Conservation (phyloP, 2,888 invertebrate genomes). For the Caenorhabditis sinica region DNA sequence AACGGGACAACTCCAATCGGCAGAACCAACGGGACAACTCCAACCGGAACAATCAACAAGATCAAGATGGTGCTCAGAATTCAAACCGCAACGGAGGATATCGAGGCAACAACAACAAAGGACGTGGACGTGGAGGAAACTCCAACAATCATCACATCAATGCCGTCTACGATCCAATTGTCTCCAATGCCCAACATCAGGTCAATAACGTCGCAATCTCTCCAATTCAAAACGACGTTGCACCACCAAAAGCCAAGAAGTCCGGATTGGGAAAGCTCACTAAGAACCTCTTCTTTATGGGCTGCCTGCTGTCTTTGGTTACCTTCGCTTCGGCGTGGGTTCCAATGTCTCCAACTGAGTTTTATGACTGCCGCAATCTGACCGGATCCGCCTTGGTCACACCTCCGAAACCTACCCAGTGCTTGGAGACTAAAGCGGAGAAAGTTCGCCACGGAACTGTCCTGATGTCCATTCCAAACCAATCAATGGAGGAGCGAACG, state of each 20-base stretch:
- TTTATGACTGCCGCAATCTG: neutral
- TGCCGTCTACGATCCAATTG: neutral
- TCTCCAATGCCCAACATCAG: neutral
- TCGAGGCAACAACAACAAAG: neutral
- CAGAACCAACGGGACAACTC: neutral
- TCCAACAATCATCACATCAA: too few relatives aligned
- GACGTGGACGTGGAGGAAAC: neutral
- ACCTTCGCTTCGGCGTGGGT: neutral
- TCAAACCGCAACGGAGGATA: too few relatives aligned
- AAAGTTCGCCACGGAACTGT: neutral
- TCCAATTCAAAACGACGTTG: too few relatives aligned
- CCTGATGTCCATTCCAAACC: constrained; percentile 3
- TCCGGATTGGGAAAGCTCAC: too few relatives aligned
- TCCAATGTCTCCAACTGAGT: neutral
- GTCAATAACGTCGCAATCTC: too few relatives aligned
- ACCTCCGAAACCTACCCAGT: constrained; percentile 5
- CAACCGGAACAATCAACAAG: too few relatives aligned
- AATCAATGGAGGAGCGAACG: neutral
- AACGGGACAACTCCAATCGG: neutral
- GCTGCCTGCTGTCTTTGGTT: neutral
- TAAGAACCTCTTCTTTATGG: neutral
- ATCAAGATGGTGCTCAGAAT: too few relatives aligned
- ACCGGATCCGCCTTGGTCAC: constrained; percentile 1
- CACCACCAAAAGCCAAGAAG: too few relatives aligned
- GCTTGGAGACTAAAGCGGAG: neutral